phyloP scores from a whole-genome alignment of 1,140 invertebrate species.

The Drosophila subobscura region DNA sequence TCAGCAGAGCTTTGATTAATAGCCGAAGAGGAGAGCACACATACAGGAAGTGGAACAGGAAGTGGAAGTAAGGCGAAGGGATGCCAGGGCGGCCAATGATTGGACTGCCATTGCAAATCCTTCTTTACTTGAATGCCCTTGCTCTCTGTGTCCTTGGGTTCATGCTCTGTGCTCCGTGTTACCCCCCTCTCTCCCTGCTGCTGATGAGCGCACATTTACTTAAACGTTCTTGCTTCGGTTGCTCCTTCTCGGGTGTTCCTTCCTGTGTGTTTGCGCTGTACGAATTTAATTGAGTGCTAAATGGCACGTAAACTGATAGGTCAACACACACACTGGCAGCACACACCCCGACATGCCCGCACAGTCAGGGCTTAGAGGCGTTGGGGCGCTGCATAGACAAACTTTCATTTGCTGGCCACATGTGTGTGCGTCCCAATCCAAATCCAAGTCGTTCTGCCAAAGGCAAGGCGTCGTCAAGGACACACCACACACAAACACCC shows the following conservation, averaged over 20 bases:
- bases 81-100: slow-evolving; percentile 42
- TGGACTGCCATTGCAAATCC: slow-evolving; percentile 36
- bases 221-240: slow-evolving; percentile 56
- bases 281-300: slow-evolving; percentile 83
- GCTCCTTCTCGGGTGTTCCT: slow-evolving; percentile 24
- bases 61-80: neutral
- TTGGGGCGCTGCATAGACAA: slow-evolving; percentile 47
- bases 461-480: slow-evolving; percentile 61
- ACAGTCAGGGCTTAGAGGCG: slow-evolving; percentile 18
- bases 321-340: slow-evolving; percentile 51
- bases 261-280: slow-evolving; percentile 62
- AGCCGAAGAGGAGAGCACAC: slow-evolving; percentile 32
- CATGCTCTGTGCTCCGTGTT: slow-evolving; percentile 15
- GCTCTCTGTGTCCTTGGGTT: neutral
- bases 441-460: neutral
- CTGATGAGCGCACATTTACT: slow-evolving; percentile 77
- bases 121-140: slow-evolving; percentile 15
- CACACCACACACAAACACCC: slow-evolving; percentile 27
- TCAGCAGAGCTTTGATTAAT: slow-evolving; percentile 77
- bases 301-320: slow-evolving; percentile 83
- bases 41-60: too few species aligned
- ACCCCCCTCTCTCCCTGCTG: slow-evolving; percentile 27
- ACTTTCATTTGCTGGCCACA: slow-evolving; percentile 47
- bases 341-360: slow-evolving; percentile 11
- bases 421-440: slow-evolving; percentile 8